phyloP scores from a whole-genome alignment of 2,888 invertebrate genomes.

The Mesorhabditis spiculigera region DNA sequence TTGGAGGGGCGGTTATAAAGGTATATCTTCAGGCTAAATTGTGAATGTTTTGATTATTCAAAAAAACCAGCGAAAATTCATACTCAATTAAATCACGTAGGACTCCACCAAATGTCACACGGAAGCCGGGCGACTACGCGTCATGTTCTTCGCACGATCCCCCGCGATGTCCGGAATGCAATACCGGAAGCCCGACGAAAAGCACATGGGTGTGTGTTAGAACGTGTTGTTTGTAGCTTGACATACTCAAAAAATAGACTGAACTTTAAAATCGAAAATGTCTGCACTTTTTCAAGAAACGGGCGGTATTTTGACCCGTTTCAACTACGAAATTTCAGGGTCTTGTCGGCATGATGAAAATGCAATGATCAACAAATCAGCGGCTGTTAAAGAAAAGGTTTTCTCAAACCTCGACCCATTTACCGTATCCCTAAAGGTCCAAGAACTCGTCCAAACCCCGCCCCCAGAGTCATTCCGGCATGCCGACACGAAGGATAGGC shows the following conservation, averaged over 20 bases:
- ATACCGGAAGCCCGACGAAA: background rate
- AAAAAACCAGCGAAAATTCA: too few relatives aligned
- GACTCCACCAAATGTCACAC: background rate
- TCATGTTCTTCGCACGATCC: background rate
- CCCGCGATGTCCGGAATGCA: background rate
- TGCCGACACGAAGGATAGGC: constrained; percentile 14
- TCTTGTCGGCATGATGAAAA: constrained; percentile 36
- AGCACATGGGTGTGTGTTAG: background rate
- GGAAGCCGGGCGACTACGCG: background rate
- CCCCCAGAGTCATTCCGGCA: constrained; percentile 11
- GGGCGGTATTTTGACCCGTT: too few relatives aligned
- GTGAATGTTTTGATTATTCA: background rate
- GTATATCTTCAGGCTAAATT: constrained; percentile 47
- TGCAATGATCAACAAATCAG: constrained; percentile 84
- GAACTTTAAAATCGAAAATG: too few relatives aligned
- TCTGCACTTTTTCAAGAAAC: too few relatives aligned
- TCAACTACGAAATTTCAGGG: constrained; percentile 20
- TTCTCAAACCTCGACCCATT: too few relatives aligned
- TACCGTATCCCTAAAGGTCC: constrained; percentile 1
- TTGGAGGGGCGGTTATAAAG: constrained; percentile 81
- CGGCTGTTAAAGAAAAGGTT: constrained; percentile 70
- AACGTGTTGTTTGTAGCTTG: background rate
- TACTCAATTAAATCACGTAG: too few relatives aligned
- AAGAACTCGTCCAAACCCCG: constrained; percentile 13
- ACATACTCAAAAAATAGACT: background rate